Conservation (phyloP, 2,888 invertebrate species). For the Drosophila acutilabella region DNA sequence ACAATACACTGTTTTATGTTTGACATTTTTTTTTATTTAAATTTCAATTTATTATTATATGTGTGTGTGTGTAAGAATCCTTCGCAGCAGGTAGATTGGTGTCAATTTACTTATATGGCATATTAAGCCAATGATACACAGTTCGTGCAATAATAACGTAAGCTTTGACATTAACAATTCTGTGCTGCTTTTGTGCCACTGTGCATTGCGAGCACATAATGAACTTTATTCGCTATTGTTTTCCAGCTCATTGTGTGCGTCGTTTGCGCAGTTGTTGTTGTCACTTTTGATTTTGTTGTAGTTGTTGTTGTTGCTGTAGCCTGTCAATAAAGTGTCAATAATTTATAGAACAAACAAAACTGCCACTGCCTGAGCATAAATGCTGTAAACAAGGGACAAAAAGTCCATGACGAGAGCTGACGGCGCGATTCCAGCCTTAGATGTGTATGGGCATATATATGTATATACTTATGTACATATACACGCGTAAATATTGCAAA, state of each 20-base stretch:
- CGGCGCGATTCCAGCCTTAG: conserved; percentile 12
- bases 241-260: conserved; percentile 48
- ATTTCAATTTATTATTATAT: conserved; percentile 24
- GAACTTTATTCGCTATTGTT: conserved; percentile 66
- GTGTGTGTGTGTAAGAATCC: background rate
- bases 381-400: conserved; percentile 56
- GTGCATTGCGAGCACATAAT: conserved; percentile 63
- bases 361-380: conserved; percentile 55
- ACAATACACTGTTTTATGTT: conserved; percentile 26
- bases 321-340: conserved; percentile 81
- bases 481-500: conserved; percentile 18
- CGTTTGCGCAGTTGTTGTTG: conserved; percentile 23
- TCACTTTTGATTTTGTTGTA: conserved; percentile 14
- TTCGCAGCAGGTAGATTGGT: background rate
- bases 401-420: conserved; percentile 22
- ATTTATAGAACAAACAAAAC: conserved; percentile 79
- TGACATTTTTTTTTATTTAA: conserved; percentile 35
- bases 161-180: conserved; percentile 31
- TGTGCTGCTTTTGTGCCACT: conserved; percentile 57
- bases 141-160: conserved; percentile 19
- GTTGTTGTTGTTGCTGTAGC: conserved; percentile 32
- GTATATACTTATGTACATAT: background rate
- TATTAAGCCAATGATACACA: conserved; percentile 40
- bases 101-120: conserved; percentile 31
- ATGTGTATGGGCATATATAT: background rate